Conservation (phyloP, 2,888 invertebrate species). For the Lasioglossum figueresi region DNA sequence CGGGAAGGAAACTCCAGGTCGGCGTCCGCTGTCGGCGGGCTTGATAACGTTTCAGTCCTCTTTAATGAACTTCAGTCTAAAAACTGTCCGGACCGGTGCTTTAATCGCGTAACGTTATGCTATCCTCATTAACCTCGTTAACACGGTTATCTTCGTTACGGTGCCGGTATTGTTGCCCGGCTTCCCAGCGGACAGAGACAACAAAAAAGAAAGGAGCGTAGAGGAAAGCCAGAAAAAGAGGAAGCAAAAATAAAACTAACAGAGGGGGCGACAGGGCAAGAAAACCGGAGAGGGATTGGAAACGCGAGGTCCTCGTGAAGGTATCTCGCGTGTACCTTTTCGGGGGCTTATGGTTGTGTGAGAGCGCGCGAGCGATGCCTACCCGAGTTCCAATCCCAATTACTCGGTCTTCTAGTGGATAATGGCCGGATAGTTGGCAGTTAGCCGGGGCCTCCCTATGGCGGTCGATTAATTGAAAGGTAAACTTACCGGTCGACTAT, state of each 20-base stretch:
- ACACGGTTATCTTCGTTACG: slow-evolving; percentile 56
- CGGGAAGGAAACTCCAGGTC: slow-evolving; percentile 15
- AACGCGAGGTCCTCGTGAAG: background rate
- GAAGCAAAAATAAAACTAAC: background rate
- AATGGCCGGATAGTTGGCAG: slow-evolving; percentile 81
- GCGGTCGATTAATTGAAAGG: slow-evolving; percentile 82
- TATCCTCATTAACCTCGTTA: slow-evolving; percentile 65
- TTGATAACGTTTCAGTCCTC: slow-evolving; percentile 38
- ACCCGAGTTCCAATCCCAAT: slow-evolving; percentile 79
- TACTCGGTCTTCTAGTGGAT: slow-evolving; percentile 81
- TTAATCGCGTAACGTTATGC: slow-evolving; percentile 60
- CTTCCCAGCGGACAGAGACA: background rate
- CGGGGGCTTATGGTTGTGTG: background rate
- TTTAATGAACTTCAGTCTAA: slow-evolving; percentile 58
- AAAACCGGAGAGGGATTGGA: background rate
- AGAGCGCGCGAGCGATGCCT: slow-evolving; percentile 46
- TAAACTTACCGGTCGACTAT: slow-evolving; percentile 81
- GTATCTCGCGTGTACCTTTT: slow-evolving; percentile 29
- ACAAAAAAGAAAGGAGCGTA: slow-evolving; percentile 18
- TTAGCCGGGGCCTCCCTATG: slow-evolving; percentile 75
- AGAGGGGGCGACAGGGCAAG: background rate
- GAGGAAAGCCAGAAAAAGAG: background rate
- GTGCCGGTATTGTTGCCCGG: slow-evolving; percentile 16
- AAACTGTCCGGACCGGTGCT: slow-evolving; percentile 42
- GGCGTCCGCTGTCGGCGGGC: slow-evolving; percentile 10